Base-by-base conservation (phyloP, 2,797 vertebrate genomes). In the Cyprinella venusta region DNA sequence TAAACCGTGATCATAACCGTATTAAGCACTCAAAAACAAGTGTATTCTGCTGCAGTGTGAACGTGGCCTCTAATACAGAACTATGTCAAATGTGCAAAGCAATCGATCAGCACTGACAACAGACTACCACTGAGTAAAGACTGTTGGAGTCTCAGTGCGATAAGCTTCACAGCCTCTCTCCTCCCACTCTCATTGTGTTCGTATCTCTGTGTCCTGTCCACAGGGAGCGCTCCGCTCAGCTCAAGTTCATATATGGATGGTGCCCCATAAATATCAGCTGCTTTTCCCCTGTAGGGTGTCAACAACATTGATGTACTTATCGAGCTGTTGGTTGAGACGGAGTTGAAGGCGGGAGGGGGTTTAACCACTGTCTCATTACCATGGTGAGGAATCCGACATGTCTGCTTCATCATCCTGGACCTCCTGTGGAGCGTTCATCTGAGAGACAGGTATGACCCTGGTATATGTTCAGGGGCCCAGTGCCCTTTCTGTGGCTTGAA, bases 281-380 rank as follows among this genome's bases (percentile, higher is more conserved):
- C 38, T 48, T 63, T 83, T 76, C 78, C 80, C 72, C 78, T 78
- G 85, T 76, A 74, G 72, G 67, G 72, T 84, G 74, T 50, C 74
- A 52, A 71, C 68, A 76, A 74, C 82, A 81, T 30, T 78, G 85
- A 70, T 56, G 65, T 76, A 30, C 70, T 83, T 86, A 86, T 86
- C 40, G 71, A 86, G 81, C 63, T 76, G 85, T 79, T 83, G 81
- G 30, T 45, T 71, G 76, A 75, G 72, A 72, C 63, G 40, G 40
- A 82, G 24, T 67, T 67, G 61, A 56, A 67, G 90, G 88, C 90
- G 77, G 81, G 54, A 84, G 80, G 83, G 82, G 86, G 88, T 77
- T 42, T 90, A 91, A 90, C 90, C 90, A 86, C 88, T 85, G 89
- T 91, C 89, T 90, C 88, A 91, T 94, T 91, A 91, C 78, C 84